phyloP scores from a whole-genome alignment of 1,140 invertebrate species.

The Caenorhabditis briggsae region DNA sequence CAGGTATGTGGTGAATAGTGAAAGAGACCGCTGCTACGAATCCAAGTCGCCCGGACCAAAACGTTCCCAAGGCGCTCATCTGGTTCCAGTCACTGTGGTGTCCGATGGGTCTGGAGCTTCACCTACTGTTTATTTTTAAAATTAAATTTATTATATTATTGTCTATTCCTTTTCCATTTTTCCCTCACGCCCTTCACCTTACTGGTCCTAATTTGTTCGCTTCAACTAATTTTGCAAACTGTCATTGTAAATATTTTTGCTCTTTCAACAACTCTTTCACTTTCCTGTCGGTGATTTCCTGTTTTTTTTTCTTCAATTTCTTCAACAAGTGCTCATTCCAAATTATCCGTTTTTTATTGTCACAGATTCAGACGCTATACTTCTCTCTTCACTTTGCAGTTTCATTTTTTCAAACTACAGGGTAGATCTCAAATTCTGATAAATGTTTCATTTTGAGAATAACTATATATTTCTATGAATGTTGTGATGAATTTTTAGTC shows the following conservation, averaged over 20 bases:
- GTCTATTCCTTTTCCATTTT: not conserved
- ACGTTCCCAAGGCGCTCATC: conserved; percentile 59
- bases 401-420: conserved; percentile 20
- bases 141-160: not conserved
- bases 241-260: conserved; percentile 17
- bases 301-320: not conserved
- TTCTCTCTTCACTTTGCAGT: conserved; percentile 36
- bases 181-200: conserved; percentile 37
- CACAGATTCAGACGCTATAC: not conserved
- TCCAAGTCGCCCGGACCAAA: conserved; percentile 60
- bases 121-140: conserved; percentile 61
- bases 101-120: conserved; percentile 36
- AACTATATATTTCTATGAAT: too few species aligned
- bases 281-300: conserved; percentile 38
- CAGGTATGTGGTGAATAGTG: conserved; percentile 58
- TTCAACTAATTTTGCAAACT: conserved; percentile 26
- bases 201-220: conserved; percentile 29
- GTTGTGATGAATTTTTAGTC: too few species aligned
- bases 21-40: conserved; percentile 24
- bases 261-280: conserved; percentile 30
- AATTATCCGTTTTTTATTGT: not conserved
- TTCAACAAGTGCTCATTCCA: conserved; percentile 21
- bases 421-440: conserved; percentile 30
- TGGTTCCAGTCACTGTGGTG: conserved; percentile 57
- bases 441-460: not conserved